Percentiles rank a stretch among this genome's conserved stretches.
Evolutionary conservation across 2,113 vertebrate species (phyloP).

Genomic region (Monopterus albus): DNA sequence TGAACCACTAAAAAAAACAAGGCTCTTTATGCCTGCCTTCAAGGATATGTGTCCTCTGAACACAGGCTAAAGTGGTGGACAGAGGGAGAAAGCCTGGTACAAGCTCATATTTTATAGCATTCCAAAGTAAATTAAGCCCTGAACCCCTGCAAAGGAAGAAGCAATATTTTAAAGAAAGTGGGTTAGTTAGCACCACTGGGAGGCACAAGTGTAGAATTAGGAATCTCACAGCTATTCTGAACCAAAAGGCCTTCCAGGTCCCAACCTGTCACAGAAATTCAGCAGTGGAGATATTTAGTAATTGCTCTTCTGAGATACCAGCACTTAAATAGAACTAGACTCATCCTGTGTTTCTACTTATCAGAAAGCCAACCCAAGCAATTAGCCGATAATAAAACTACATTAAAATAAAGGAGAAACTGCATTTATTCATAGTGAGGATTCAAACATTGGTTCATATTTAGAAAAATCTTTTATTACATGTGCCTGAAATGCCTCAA

Average conservation of each 20-base stretch:
- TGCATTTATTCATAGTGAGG: not conserved
- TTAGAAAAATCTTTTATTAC: not conserved
- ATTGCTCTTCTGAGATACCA: constrained; percentile 12
- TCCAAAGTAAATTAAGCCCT: constrained; percentile 49
- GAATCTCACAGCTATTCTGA: constrained; percentile 29
- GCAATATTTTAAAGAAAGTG: constrained; percentile 45
- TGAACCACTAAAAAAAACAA: constrained; percentile 14
- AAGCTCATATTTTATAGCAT: constrained; percentile 49
- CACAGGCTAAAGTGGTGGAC: constrained; percentile 14
- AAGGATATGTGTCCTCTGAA: constrained; percentile 16
- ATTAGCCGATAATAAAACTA: not conserved
- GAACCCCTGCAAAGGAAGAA: constrained; percentile 20
- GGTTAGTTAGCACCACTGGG: constrained; percentile 30
- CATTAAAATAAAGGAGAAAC: not conserved
- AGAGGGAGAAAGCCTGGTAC: constrained; percentile 13
- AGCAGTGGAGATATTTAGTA: constrained; percentile 1
- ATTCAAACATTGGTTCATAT: not conserved
- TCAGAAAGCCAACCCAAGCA: not conserved
- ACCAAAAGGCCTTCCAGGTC: not conserved
- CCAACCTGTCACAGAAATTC: constrained; percentile 20
- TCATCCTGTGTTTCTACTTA: not conserved
- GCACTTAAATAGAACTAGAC: constrained; percentile 1
- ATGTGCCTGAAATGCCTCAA: not conserved
- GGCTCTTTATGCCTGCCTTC: not conserved
- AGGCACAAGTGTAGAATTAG: constrained; percentile 23